Evolutionary conservation across 2,888 invertebrate genomes (phyloP), one percentile per base, ranked within the genome.

Genomic region (Strigamia maritima): DNA sequence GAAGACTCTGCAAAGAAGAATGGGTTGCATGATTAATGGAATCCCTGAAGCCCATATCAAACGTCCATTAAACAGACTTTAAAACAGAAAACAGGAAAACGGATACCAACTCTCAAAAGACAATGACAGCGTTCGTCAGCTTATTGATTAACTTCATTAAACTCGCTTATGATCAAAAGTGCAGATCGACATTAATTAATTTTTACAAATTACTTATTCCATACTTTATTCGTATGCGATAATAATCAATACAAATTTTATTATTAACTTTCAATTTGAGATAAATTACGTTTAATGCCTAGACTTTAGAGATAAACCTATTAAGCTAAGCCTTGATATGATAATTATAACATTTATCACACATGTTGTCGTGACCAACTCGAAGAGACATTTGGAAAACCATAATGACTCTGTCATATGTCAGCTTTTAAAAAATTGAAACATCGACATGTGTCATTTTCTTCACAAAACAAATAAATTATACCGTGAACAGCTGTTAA

Each of bases 21-120:
- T 70, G 70, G 70, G 14, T 8, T 70, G 70, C 70, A 70, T 70
- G 70, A 70, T 70, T 70, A 70, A 70, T 70, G 70, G 70, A 70
- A 70, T 70, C 70, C 70, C 70, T 16, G 16, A 16, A 28, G 70
- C 28, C 70, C 12, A 24, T 70, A 70, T 70, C 70, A 70, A 70
- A 70, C 70, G 26, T 70, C n/a, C 70, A 70, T 70, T 70, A 70
- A 70, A 16, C 14, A n/a, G n/a, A 26, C 26, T 12, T 28, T 10
- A n/a, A 70, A 14, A 28, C 28, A 14, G 70, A 28, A 65, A 70
- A 70, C 70, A 70, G 7, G 28, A 70, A 70, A 70, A 14, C 26
- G 70, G 70, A 70, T 70, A 70, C 70, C 24, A 35, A 10, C 28
- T 65, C 26, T 70, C 70, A 70, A 24, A 26, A 70, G 70, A 14